phyloP scores from a whole-genome alignment of 1,140 invertebrate genomes.

The Heliothis virescens region DNA sequence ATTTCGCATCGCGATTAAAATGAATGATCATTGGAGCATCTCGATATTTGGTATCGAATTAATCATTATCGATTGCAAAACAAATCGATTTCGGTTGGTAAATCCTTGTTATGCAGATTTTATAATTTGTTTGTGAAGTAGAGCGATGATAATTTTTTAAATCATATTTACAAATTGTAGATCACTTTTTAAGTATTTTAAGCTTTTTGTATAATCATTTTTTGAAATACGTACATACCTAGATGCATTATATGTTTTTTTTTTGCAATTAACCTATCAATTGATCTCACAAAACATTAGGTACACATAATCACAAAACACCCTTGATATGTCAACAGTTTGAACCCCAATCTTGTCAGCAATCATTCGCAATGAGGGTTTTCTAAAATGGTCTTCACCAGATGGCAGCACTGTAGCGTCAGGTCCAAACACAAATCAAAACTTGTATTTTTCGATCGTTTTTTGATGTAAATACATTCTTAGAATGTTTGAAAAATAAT shows the following conservation, averaged over 20 bases:
- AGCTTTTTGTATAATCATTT: too few species aligned
- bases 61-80: slow-evolving; percentile 34
- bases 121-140: neutral
- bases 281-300: neutral
- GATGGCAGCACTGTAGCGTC: too few species aligned
- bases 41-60: slow-evolving; percentile 22
- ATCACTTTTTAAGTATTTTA: too few species aligned
- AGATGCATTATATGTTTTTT: too few species aligned
- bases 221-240: too few species aligned
- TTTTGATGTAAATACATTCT: too few species aligned
- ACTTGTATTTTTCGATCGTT: too few species aligned
- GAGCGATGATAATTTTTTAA: neutral
- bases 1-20: slow-evolving; percentile 16
- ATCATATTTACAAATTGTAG: too few species aligned
- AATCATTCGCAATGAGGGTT: slow-evolving; percentile 14
- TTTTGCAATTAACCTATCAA: too few species aligned
- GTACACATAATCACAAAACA: neutral
- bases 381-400: too few species aligned
- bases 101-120: neutral
- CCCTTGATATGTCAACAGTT: slow-evolving; percentile 23
- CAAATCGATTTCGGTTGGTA: slow-evolving; percentile 18
- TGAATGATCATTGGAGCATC: slow-evolving; percentile 34
- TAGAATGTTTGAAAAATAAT: too few species aligned
- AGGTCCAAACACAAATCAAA: too few species aligned
- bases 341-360: neutral